A percentile compares a stretch with the other conserved stretches of the same genome.
Evolutionary conservation across 2,113 vertebrate species (phyloP).

Genomic region (Micronycteris hirsuta): DNA sequence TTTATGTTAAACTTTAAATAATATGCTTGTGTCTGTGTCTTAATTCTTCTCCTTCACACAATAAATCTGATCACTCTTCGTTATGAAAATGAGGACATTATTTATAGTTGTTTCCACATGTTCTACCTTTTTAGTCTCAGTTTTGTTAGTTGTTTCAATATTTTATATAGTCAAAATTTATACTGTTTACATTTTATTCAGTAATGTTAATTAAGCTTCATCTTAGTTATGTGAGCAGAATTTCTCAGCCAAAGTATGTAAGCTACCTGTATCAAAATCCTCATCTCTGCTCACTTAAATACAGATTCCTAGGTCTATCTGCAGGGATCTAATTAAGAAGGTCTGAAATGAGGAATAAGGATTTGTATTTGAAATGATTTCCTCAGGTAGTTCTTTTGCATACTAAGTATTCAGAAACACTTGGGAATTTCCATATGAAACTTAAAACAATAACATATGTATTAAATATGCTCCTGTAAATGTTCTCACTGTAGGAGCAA

Average conservation of each 20-base stretch:
- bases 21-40: background rate
- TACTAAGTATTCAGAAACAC: background rate
- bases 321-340: background rate
- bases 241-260: background rate
- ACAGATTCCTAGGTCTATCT: background rate
- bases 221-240: background rate
- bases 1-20: background rate
- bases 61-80: background rate
- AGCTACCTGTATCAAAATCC: background rate
- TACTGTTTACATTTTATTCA: background rate
- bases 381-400: background rate
- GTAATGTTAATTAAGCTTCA: background rate
- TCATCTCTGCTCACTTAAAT: background rate
- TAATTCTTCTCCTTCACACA: background rate
- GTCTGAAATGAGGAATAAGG: background rate
- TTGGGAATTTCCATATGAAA: background rate
- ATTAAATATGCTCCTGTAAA: background rate
- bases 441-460: background rate
- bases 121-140: background rate
- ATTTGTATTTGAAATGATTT: background rate
- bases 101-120: background rate
- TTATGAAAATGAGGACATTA: background rate
- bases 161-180: background rate
- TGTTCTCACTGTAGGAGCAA: background rate
- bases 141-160: background rate